Evolutionary conservation across 1,140 invertebrate genomes (phyloP).

Genomic region (Eufriesea mexicana): DNA sequence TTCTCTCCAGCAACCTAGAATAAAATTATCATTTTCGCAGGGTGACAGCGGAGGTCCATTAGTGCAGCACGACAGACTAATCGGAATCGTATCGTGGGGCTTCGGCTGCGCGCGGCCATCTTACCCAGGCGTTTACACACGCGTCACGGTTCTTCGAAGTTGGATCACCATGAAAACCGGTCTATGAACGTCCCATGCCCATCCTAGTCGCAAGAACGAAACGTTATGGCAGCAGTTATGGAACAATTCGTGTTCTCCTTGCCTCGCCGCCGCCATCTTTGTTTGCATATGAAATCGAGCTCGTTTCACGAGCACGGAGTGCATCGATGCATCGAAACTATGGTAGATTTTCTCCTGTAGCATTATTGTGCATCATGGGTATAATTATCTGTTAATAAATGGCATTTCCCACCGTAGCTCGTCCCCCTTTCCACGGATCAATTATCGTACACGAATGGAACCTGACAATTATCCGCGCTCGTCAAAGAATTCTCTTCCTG

Average conservation of each 20-base stretch:
- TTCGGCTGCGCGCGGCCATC: constrained; percentile 80
- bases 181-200: constrained; percentile 41
- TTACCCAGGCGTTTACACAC: constrained; percentile 84
- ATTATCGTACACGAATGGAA: background rate
- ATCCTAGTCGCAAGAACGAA: background rate
- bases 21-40: too few species aligned
- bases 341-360: background rate
- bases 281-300: background rate
- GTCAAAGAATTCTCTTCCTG: too few species aligned
- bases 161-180: constrained; percentile 73
- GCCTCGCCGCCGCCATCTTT: background rate
- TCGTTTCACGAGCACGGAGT: background rate
- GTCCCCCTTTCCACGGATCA: background rate
- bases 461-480: background rate
- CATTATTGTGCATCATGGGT: background rate
- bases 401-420: background rate
- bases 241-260: background rate
- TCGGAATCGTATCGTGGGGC: constrained; percentile 83
- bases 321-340: background rate
- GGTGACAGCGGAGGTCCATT: constrained; percentile 73
- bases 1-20: too few species aligned
- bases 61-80: constrained; percentile 64
- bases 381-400: constrained; percentile 1
- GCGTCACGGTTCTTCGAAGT: constrained; percentile 73
- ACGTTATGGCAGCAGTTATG: background rate